A percentile compares a stretch with the other conserved stretches of the same genome.
Evolutionary conservation across 2,797 vertebrate species (phyloP).

Genomic region (Acanthis flammea): DNA sequence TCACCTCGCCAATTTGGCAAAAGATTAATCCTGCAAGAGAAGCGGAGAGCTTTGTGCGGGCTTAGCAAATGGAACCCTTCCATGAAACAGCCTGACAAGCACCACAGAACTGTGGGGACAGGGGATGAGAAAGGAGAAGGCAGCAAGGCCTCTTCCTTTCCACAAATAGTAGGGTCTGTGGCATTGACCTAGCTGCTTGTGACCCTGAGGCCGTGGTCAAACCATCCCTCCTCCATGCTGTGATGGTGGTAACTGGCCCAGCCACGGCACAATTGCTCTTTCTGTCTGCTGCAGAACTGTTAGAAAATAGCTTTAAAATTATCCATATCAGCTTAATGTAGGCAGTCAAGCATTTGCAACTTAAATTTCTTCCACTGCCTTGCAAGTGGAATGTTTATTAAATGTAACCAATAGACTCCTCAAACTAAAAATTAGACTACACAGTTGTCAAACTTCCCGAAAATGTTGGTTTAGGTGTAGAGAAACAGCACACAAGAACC

Average conservation of each 20-base stretch:
- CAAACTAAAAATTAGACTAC: neutral
- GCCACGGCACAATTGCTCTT: neutral
- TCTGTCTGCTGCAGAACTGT: neutral
- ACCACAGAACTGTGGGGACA: neutral
- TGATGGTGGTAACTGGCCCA: neutral
- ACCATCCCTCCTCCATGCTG: neutral
- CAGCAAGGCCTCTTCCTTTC: neutral
- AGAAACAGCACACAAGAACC: slow-evolving; percentile 14
- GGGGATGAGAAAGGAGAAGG: neutral
- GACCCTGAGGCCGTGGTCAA: neutral
- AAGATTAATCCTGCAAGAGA: slow-evolving; percentile 25
- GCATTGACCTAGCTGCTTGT: neutral
- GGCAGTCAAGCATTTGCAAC: neutral
- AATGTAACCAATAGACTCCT: neutral
- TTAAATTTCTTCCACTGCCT: neutral
- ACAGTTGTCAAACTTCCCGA: neutral
- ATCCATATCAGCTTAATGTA: neutral
- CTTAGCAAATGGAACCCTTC: neutral
- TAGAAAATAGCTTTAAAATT: neutral
- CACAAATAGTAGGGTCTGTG: neutral
- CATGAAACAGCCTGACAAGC: neutral
- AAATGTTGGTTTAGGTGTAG: rapidly evolving
- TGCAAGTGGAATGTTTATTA: neutral
- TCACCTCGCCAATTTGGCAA: neutral
- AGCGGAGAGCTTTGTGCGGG: neutral